A percentile compares a stretch with the other conserved stretches of the same genome.
phyloP scores from a whole-genome alignment of 1,140 invertebrate species.

The Magallana gigas region DNA sequence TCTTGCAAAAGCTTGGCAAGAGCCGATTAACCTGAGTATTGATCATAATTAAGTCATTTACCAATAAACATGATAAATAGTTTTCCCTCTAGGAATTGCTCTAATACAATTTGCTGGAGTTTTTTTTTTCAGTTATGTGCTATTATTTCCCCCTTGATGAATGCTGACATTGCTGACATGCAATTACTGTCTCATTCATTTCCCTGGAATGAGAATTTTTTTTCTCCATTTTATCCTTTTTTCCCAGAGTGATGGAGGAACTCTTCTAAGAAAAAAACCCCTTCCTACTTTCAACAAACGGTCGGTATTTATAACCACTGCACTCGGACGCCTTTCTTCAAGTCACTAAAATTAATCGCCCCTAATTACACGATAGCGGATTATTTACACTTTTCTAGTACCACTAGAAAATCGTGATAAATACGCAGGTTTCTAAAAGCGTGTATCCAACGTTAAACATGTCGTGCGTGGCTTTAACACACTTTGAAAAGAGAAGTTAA shows the following conservation, averaged over 20 bases:
- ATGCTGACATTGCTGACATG: neutral
- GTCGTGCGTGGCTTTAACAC: neutral
- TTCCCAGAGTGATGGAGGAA: no score
- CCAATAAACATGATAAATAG: neutral
- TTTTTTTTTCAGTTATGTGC: neutral
- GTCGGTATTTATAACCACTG: neutral
- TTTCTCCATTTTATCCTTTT: neutral
- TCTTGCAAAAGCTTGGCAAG: no score
- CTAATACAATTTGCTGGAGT: neutral
- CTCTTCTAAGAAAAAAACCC: neutral
- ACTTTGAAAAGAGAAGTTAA: neutral
- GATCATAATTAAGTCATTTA: neutral
- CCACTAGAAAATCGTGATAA: conserved; percentile 6
- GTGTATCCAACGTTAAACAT: neutral
- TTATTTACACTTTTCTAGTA: neutral
- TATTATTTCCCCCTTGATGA: neutral
- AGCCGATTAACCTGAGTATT: neutral
- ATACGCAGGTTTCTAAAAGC: neutral
- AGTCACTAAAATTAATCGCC: neutral
- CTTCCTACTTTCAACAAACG: neutral
- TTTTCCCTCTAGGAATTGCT: neutral
- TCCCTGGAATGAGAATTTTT: neutral
- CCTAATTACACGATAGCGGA: conserved; percentile 10
- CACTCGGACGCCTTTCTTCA: neutral
- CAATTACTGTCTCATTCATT: neutral